These are phyloP conservation scores for Mormyrus proboscirostris DNA, from an alignment of 2,797 vertebrate species.

Conservation along the genomic window DNA sequence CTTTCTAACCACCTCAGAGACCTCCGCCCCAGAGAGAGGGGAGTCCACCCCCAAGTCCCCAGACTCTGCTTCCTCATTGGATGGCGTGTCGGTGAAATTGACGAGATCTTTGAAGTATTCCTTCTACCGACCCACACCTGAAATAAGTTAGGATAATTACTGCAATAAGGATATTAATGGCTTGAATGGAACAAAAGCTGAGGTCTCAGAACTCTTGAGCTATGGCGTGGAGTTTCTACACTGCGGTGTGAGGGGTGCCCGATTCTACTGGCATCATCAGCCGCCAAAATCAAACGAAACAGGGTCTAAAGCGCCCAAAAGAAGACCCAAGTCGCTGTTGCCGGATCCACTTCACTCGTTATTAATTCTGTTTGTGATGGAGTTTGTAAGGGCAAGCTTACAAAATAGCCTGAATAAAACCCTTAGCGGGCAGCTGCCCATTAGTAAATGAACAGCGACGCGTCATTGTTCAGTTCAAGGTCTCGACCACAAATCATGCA, in stretches of 20 bases:
- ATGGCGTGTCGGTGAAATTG: not conserved
- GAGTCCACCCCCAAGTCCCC: not conserved
- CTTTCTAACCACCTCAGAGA: not conserved
- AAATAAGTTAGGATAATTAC: not conserved
- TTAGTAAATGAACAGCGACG: not conserved
- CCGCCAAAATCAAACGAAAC: not conserved
- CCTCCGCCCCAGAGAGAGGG: not conserved
- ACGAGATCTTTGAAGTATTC: not conserved
- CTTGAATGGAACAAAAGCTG: not conserved
- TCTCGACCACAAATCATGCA: not conserved
- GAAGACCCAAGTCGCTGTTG: not conserved
- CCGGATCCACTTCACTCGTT: not conserved
- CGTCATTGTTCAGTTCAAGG: not conserved
- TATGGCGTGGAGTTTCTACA: not conserved
- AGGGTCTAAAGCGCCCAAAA: not conserved
- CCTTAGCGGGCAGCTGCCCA: not conserved
- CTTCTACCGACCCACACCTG: not conserved
- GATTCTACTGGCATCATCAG: not conserved
- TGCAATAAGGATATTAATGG: not conserved
- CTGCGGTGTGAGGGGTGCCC: not conserved
- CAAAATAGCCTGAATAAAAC: not conserved
- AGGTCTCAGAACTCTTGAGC: not conserved
- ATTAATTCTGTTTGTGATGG: not conserved
- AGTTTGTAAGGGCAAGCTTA: not conserved
- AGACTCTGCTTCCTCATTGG: not conserved